These are phyloP conservation scores for Tubulanus polymorphus DNA, from an alignment of 2,888 invertebrate species.

Conservation along the genomic window DNA sequence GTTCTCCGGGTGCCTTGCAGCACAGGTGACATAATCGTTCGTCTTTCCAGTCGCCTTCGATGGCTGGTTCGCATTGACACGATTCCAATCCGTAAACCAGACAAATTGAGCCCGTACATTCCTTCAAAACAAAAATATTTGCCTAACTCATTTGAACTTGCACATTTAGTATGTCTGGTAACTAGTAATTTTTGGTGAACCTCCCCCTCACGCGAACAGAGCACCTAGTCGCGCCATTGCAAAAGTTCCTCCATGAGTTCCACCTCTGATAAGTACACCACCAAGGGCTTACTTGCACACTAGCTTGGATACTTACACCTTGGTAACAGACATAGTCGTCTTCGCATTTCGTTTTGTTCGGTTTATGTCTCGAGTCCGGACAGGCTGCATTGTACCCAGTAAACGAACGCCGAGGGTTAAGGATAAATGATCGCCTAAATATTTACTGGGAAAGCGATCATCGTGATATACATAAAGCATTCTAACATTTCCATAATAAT, in stretches of 20 bases:
- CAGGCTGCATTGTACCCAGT: slow-evolving; percentile 25
- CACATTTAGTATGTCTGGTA: no score
- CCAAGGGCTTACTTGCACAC: background rate
- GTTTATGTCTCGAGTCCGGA: slow-evolving; percentile 23
- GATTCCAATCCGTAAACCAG: slow-evolving; percentile 27
- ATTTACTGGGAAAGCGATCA: no score
- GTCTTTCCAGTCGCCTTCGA: slow-evolving; percentile 26
- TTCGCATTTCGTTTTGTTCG: slow-evolving; percentile 31
- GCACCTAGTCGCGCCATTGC: no score
- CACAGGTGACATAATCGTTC: slow-evolving; percentile 74
- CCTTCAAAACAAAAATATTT: slow-evolving; percentile 22
- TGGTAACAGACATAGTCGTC: slow-evolving; percentile 30
- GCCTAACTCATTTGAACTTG: no score
- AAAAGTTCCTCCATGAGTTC: no score
- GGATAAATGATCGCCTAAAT: background rate
- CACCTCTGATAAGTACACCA: background rate
- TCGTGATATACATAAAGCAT: no score
- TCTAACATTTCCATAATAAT: no score
- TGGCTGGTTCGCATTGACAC: slow-evolving; percentile 30
- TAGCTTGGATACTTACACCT: slow-evolving; percentile 27
- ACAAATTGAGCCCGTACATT: slow-evolving; percentile 36
- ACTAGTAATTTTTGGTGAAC: no score
- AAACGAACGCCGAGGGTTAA: background rate
- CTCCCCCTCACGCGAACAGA: no score
- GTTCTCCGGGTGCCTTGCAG: slow-evolving; percentile 80